Conservation (phyloP, 1,140 invertebrate genomes). For the Drosophila pandora region DNA sequence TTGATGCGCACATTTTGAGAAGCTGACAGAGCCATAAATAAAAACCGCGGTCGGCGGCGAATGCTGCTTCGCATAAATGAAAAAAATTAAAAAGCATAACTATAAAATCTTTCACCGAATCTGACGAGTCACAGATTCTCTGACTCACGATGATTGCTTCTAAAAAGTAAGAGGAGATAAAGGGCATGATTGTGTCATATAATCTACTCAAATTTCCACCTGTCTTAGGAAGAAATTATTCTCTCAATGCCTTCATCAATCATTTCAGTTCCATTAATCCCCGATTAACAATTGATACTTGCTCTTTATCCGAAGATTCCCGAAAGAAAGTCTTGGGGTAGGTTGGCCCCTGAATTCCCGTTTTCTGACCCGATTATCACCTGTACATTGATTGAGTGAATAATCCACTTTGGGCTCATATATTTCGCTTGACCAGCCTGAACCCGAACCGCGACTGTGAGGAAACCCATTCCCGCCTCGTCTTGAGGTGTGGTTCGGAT, state of each 20-base stretch:
- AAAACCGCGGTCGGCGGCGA: constrained; percentile 40
- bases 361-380: constrained; percentile 5
- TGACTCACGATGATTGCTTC: constrained; percentile 48
- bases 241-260: constrained; percentile 22
- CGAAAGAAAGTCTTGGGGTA: constrained; percentile 26
- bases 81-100: constrained; percentile 76
- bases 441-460: constrained; percentile 9
- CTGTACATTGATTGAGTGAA: constrained; percentile 17
- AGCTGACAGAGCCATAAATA: constrained; percentile 71
- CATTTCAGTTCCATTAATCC: constrained; percentile 36
- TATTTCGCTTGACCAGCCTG: constrained; percentile 30
- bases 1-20: constrained; percentile 75
- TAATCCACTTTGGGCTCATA: constrained; percentile 24
- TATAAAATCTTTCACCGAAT: constrained; percentile 76
- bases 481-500: constrained; percentile 50
- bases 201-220: too few species aligned
- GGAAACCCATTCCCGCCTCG: constrained; percentile 9
- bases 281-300: constrained; percentile 44
- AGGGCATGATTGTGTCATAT: background rate
- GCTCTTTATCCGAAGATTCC: constrained; percentile 6
- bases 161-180: constrained; percentile 10
- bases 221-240: background rate
- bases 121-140: constrained; percentile 16
- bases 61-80: constrained; percentile 67
- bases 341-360: background rate